phyloP scores from a whole-genome alignment of 2,888 invertebrate species.

The Polydesmus complanatus region DNA sequence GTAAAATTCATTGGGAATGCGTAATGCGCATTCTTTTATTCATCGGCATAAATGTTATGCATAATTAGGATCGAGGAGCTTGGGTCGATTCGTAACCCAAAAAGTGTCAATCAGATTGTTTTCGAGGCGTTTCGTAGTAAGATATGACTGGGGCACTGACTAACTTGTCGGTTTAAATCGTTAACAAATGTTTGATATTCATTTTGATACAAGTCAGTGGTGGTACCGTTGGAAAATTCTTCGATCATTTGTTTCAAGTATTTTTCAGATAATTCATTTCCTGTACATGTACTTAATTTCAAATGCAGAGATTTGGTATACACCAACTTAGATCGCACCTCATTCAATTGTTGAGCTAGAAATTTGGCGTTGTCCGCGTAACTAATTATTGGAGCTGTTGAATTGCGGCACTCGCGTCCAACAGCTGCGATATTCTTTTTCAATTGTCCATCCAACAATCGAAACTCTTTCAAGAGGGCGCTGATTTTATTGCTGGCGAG shows the following conservation, averaged over 20 bases:
- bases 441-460: background rate
- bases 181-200: background rate
- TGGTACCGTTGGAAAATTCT: background rate
- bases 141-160: background rate
- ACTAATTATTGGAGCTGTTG: background rate
- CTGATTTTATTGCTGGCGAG: constrained; percentile 1
- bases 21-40: no score
- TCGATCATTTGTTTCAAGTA: no score
- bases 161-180: background rate
- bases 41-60: background rate
- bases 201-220: background rate
- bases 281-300: background rate
- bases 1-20: no score
- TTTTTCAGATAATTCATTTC: background rate
- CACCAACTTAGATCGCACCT: background rate
- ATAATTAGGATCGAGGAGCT: background rate
- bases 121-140: no score
- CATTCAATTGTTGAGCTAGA: background rate
- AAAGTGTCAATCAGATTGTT: no score
- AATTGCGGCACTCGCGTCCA: background rate
- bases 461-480: background rate
- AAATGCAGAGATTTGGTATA: constrained; percentile 5
- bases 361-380: constrained; percentile 1
- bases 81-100: no score
- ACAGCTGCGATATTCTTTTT: background rate